Conservation (phyloP, 2,888 invertebrate genomes). For the Nasonovia ribisnigri region DNA sequence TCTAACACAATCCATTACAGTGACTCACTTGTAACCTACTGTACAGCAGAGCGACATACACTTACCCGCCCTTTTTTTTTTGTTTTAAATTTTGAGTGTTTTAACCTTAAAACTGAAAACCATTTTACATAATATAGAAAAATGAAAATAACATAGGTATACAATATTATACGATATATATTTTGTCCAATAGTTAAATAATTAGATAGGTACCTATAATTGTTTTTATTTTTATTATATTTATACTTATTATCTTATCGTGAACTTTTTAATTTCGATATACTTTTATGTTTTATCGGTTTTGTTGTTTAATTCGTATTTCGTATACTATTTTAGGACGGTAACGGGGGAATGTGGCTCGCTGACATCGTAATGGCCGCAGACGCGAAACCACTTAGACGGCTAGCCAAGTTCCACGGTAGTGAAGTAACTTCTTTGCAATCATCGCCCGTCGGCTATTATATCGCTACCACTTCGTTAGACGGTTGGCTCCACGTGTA, state of each 20-base stretch:
- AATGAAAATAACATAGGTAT: neutral
- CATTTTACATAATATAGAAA: neutral
- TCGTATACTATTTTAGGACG: slow-evolving; percentile 76
- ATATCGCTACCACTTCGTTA: slow-evolving; percentile 80
- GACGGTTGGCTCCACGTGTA: slow-evolving; percentile 83
- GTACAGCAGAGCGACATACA: too few relatives aligned
- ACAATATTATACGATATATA: neutral
- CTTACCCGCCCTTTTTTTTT: too few relatives aligned
- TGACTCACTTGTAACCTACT: too few relatives aligned
- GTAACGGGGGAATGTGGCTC: slow-evolving; percentile 85
- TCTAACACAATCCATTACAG: too few relatives aligned
- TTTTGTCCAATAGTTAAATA: neutral
- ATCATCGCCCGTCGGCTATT: slow-evolving; percentile 78
- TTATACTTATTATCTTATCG: neutral
- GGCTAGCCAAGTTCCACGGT: slow-evolving; percentile 80
- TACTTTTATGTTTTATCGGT: neutral
- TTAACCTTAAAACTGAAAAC: neutral
- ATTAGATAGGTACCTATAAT: neutral
- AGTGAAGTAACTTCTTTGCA: slow-evolving; percentile 80
- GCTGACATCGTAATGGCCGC: slow-evolving; percentile 76
- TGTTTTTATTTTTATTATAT: neutral
- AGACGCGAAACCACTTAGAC: slow-evolving; percentile 66
- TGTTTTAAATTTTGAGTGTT: neutral
- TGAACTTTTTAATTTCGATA: neutral
- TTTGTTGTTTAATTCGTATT: neutral